Base-by-base conservation (phyloP, 2,888 invertebrate species). In the Silvanus unidentatus region DNA sequence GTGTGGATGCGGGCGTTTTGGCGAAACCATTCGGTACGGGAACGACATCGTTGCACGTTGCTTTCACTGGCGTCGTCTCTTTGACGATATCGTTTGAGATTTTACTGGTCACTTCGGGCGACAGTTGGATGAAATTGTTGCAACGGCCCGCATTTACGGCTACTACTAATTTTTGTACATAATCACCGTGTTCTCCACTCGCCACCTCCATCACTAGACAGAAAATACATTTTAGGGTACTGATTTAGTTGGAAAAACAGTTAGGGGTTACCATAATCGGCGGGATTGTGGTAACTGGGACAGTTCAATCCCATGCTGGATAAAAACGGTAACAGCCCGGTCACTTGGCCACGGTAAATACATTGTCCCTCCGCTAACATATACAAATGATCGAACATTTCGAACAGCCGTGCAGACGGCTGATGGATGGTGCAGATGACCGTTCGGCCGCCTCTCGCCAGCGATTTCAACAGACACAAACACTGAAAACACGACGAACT, bases 351-450 rank as follows among this genome's bases (percentile, higher is more conserved):
- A 64, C 89, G 84, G 68, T 95, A 97, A 63, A 96, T 86, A 70
- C 93, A 94, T 71, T 92, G 91, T 8, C 96, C 96, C 60, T 92
- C 92, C 8, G 93, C 88, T 62, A 97, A 70, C 66, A 93, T 84
- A 70, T 93, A 95, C 51, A 97, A 74, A 37, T 90, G 82, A 71
- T 96, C 95, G 67, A 97, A 96, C 82, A 92, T 94, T 74, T 96
- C 95, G 66, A 96, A 96, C 38, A 96, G 76, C 59, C 95, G 82
- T 28, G 96, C 95, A 55, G 93, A 93, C 9, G 96, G 96, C 71
- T 97, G 96, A 73, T 96, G 96, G 59, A 96, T 96, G 32, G 95
- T 95, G 68, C 95, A 96, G 53, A 96, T 91, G 50, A 96, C 89
- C 16, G 95, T 95, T 53, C 95, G 80, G 1, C 88, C 85, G 40